Conservation (phyloP, 2,888 invertebrate genomes). For the Homarus gammarus region DNA sequence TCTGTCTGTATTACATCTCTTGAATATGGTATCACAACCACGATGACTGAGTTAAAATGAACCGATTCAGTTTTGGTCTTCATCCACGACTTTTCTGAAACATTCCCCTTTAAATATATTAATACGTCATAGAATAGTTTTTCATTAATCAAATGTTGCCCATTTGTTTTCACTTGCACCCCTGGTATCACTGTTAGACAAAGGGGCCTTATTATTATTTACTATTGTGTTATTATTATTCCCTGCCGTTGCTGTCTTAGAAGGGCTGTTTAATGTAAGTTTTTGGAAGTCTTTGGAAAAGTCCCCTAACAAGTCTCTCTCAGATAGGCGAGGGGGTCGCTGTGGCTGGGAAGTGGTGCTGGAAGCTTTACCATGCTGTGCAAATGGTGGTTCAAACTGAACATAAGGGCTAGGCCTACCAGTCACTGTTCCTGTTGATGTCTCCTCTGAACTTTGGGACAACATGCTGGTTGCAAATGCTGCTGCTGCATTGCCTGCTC, state of each 20-base stretch:
- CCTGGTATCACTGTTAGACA: not conserved
- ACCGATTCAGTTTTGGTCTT: not conserved
- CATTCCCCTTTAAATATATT: not conserved
- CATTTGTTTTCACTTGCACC: slow-evolving; percentile 34
- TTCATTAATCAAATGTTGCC: slow-evolving; percentile 47
- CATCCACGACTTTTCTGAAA: not conserved
- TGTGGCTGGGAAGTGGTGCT: slow-evolving; percentile 32
- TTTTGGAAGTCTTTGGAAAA: slow-evolving; percentile 73
- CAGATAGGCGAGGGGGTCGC: slow-evolving; percentile 48
- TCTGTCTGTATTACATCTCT: slow-evolving; percentile 1
- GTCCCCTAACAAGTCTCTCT: slow-evolving; percentile 66
- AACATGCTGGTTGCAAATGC: slow-evolving; percentile 59
- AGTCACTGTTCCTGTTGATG: not conserved
- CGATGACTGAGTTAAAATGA: slow-evolving; percentile 6
- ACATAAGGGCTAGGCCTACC: slow-evolving; percentile 37
- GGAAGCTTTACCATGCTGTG: not conserved
- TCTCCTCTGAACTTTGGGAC: not conserved
- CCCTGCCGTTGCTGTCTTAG: slow-evolving; percentile 25
- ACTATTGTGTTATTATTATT: slow-evolving; percentile 48
- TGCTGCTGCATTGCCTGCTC: slow-evolving; percentile 49
- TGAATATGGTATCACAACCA: slow-evolving; percentile 37
- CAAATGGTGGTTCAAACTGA: slow-evolving; percentile 64
- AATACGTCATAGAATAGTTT: not conserved
- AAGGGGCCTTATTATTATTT: slow-evolving; percentile 30
- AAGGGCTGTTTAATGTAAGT: slow-evolving; percentile 48